Evolutionary conservation across 2,797 vertebrate genomes (phyloP).

Genomic region (Enteromius argenteus): DNA sequence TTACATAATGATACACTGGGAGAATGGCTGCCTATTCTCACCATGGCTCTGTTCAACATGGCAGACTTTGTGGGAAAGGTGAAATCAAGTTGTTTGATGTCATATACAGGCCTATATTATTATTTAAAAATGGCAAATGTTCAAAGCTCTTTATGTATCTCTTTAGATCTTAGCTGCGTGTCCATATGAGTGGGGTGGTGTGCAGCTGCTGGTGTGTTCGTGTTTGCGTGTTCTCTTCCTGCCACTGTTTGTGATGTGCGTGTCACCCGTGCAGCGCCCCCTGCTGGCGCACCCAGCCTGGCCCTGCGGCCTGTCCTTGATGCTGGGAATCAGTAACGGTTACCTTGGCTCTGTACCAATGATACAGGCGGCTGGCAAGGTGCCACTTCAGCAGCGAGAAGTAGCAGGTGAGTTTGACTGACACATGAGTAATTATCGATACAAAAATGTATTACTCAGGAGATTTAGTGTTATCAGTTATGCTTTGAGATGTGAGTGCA

Average conservation of each 20-base stretch:
- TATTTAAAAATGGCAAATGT: not conserved
- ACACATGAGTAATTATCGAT: not conserved
- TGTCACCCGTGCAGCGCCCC: conserved; percentile 86
- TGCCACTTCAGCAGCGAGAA: conserved; percentile 90
- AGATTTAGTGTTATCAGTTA: not conserved
- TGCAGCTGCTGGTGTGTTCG: conserved; percentile 89
- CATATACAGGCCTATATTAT: not conserved
- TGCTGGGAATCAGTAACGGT: conserved; percentile 95
- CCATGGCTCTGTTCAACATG: conserved; percentile 98
- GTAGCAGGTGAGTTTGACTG: conserved; percentile 83
- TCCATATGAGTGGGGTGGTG: conserved; percentile 90
- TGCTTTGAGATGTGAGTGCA: not conserved
- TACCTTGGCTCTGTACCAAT: conserved; percentile 97
- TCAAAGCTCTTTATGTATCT: not conserved
- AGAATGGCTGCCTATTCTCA: conserved; percentile 96
- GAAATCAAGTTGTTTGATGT: conserved; percentile 32
- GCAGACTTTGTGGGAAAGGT: conserved; percentile 98
- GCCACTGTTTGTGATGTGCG: conserved; percentile 94
- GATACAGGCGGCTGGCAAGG: conserved; percentile 93
- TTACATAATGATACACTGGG: conserved; percentile 87
- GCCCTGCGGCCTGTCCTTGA: conserved; percentile 93
- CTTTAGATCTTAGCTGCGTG: conserved; percentile 91
- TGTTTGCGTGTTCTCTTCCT: conserved; percentile 92
- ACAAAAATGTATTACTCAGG: not conserved
- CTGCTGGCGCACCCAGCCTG: conserved; percentile 91